Evolutionary conservation across 2,113 vertebrate genomes (phyloP).

Genomic region (Nothobranchius kuhntae): DNA sequence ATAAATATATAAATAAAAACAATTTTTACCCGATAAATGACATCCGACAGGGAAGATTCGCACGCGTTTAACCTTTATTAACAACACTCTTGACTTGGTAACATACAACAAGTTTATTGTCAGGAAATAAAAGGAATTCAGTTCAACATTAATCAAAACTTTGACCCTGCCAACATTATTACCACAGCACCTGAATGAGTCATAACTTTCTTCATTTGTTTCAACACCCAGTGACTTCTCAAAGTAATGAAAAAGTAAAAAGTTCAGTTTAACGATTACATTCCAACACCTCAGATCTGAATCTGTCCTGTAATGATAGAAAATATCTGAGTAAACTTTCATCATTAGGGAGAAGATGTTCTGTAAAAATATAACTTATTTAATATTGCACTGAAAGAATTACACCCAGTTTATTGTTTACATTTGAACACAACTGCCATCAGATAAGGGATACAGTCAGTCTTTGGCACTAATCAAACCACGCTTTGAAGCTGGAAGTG

Average conservation of each 20-base stretch:
- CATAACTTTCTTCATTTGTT: constrained; percentile 25
- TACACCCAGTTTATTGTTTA: constrained; percentile 8
- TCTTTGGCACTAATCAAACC: constrained; percentile 59
- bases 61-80: constrained; percentile 22
- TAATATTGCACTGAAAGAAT: constrained; percentile 55
- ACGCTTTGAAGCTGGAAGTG: constrained; percentile 60
- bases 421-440: not conserved
- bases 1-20: too few relatives aligned
- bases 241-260: not conserved
- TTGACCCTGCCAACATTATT: constrained; percentile 58
- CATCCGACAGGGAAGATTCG: not conserved
- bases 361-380: constrained; percentile 9
- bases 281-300: constrained; percentile 1
- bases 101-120: not conserved
- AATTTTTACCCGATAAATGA: too few relatives aligned
- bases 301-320: constrained; percentile 12
- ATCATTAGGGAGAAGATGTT: not conserved
- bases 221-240: constrained; percentile 12
- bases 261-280: constrained; percentile 18
- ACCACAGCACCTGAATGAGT: constrained; percentile 58
- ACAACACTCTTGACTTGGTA: not conserved
- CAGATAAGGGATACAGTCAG: not conserved
- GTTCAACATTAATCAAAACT: constrained; percentile 49
- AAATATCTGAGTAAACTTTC: constrained; percentile 4
- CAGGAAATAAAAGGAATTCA: not conserved